phyloP scores from a whole-genome alignment of 2,113 vertebrate genomes.

The Pseudopodoces humilis region DNA sequence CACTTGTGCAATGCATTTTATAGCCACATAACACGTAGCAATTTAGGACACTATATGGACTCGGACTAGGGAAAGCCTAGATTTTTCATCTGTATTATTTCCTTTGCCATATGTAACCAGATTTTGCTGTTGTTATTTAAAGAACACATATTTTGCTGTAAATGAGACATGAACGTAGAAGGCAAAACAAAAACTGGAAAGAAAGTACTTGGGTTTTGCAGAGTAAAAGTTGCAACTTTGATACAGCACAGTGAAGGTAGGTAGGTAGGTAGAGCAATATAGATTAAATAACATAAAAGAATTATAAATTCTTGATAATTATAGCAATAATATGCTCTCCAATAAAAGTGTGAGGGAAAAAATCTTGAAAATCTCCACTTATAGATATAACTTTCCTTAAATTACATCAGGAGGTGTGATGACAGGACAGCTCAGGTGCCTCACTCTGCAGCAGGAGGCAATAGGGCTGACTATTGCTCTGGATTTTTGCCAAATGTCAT shows the following conservation, averaged over 20 bases:
- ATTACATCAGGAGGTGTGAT: neutral
- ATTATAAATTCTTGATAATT: neutral
- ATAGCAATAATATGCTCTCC: neutral
- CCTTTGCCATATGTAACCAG: neutral
- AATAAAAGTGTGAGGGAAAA: neutral
- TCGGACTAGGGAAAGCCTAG: neutral
- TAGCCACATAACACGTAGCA: neutral
- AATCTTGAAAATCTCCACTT: neutral
- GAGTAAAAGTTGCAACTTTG: neutral
- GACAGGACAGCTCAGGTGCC: neutral
- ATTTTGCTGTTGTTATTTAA: neutral
- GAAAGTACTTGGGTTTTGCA: neutral
- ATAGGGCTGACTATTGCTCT: neutral
- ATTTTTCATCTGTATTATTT: neutral
- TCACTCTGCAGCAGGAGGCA: neutral
- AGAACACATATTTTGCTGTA: neutral
- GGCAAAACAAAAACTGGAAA: neutral
- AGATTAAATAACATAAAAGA: neutral
- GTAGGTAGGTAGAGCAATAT: neutral
- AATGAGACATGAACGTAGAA: neutral
- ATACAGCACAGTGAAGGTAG: neutral
- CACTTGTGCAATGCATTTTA: neutral
- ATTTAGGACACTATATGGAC: neutral
- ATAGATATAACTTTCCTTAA: neutral
- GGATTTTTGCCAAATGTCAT: constrained; percentile 1